These are phyloP conservation scores for Cryptoprocta ferox DNA, from an alignment of 2,797 vertebrate species.

Conservation along the genomic window DNA sequence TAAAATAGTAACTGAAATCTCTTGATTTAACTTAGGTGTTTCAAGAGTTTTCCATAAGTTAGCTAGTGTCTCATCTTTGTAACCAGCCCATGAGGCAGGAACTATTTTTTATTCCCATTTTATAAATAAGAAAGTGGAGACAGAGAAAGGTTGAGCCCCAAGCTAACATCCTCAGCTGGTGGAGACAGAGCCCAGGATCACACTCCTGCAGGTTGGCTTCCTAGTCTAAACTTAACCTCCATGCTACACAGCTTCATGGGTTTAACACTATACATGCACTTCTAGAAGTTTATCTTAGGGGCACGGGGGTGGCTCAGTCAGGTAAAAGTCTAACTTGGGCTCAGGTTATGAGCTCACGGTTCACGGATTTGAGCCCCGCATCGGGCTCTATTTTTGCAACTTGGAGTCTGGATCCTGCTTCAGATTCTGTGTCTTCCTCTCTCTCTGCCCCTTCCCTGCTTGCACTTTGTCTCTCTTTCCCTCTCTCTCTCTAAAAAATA, in stretches of 20 bases:
- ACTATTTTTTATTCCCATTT: not conserved
- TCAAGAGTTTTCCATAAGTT: not conserved
- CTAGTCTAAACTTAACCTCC: not conserved
- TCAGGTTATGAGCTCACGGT: too few relatives aligned
- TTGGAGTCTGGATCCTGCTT: too few relatives aligned
- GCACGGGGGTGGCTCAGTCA: too few relatives aligned
- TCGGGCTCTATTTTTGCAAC: too few relatives aligned
- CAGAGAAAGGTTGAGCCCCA: not conserved
- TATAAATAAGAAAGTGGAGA: not conserved
- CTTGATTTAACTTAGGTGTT: not conserved
- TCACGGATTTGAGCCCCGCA: too few relatives aligned
- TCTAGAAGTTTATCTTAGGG: not conserved
- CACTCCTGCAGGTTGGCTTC: rapidly evolving
- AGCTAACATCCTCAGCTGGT: not conserved
- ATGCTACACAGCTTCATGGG: not conserved
- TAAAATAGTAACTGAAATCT: not conserved
- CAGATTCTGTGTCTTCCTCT: too few relatives aligned
- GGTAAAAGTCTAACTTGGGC: too few relatives aligned
- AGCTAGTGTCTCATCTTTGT: not conserved
- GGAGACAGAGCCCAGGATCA: not conserved
- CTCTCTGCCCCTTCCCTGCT: too few relatives aligned
- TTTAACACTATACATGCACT: not conserved
- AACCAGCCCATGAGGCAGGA: not conserved
- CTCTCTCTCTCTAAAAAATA: too few relatives aligned
- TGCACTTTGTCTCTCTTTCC: too few relatives aligned